Base-by-base conservation (phyloP, 1,140 invertebrate species). In the Macrostomum lignano region DNA sequence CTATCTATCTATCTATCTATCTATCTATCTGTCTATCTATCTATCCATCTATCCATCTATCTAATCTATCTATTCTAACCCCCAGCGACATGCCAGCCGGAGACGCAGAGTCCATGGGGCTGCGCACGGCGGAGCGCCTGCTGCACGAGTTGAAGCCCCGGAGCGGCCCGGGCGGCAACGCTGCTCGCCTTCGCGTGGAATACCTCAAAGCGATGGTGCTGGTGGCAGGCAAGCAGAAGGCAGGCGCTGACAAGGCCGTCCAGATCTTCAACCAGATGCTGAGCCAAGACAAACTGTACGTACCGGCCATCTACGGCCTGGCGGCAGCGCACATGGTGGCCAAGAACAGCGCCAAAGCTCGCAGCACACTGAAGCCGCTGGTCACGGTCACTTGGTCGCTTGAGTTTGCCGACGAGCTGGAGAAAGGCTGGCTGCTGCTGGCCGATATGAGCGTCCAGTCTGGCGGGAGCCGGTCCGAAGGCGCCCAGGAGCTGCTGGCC, bases 401-500 rank as follows among this genome's bases (percentile, higher is more conserved):
- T 4, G 28, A 61, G 52, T 81, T 93, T 45, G 79, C 81, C 0
- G 81, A 93, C 46, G 84, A 88, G 49, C 60, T 94, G 24, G 84
- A 94, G 57, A 68, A 71, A 38, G 77, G 76, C 50, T 94, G 86
- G 86, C 48, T 94, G 4, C 58, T 93, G 3, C 58, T 88, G 11
- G 74, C 78, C 1, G 81, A 91, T 39, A 72, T 79, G 41, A 84
- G 88, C 50, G 70, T 84, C 19, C 73, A 74, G 49, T 69, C 53
- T 43, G 17, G 23, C 38, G 31, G 5, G n/a, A 21, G 37, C n/a
- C 9, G 20, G 54, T 68, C 70, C 42, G 81, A 91, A 30, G 65
- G 78, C 30, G 76, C 79, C 0, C 68, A 67, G 22, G 75, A 82
- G 40, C 53, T 86, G 15, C 55, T 93, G 6, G 68, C 64, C 35